A percentile compares a stretch with the other conserved stretches of the same genome.
Conservation (phyloP, 2,113 vertebrate species). For the Natator depressus region DNA sequence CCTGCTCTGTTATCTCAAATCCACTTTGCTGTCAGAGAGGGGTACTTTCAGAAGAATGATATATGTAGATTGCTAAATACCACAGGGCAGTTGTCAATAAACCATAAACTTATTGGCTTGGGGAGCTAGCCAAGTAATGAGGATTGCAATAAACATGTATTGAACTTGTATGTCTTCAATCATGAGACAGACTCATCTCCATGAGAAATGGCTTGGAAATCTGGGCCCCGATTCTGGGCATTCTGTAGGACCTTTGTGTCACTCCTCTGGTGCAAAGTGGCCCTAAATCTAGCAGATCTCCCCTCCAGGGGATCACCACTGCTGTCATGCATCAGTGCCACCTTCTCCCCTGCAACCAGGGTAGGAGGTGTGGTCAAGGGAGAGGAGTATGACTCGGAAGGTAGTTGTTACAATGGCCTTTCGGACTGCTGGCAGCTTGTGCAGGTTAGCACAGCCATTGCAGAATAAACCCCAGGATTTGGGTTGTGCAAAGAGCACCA, state of each 20-base stretch:
- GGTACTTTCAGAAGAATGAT: not conserved
- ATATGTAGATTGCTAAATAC: not conserved
- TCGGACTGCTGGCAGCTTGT: not conserved
- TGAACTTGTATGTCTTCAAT: not conserved
- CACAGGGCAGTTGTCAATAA: not conserved
- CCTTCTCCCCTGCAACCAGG: accelerated
- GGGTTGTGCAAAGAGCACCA: not conserved
- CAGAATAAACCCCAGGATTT: not conserved
- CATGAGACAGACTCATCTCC: not conserved
- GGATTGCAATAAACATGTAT: not conserved
- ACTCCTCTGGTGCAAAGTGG: not conserved
- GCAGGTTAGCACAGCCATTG: not conserved
- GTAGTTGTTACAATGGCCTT: not conserved
- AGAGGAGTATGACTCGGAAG: not conserved
- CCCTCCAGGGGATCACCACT: not conserved
- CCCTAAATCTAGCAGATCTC: not conserved
- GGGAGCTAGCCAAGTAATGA: not conserved
- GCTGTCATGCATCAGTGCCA: not conserved
- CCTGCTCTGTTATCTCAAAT: not conserved
- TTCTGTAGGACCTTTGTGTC: not conserved
- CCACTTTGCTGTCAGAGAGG: not conserved
- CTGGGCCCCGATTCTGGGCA: not conserved
- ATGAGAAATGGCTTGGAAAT: not conserved
- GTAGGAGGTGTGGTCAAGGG: not conserved
- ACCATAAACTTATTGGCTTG: not conserved